Evolutionary conservation across 2,797 vertebrate species (phyloP).

Genomic region (Simalia tracyae): DNA sequence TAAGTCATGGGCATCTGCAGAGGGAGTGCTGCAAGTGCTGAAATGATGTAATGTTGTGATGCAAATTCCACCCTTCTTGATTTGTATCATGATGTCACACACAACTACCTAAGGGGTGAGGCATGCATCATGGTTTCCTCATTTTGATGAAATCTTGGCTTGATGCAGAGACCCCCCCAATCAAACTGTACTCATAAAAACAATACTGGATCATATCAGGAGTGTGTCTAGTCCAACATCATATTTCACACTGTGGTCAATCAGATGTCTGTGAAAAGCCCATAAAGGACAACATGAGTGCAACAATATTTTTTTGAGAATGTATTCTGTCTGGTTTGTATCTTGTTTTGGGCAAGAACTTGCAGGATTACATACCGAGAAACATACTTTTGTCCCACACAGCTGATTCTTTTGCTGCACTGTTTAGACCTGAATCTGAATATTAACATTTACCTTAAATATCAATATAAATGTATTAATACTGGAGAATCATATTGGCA

Average conservation of each 20-base stretch:
- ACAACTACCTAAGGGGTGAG: no score
- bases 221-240: background rate
- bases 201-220: background rate
- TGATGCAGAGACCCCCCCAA: no score
- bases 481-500: background rate
- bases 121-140: no score
- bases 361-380: background rate
- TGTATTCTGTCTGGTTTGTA: background rate
- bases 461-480: background rate
- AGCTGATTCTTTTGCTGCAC: background rate
- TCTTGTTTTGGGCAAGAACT: background rate
- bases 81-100: no score
- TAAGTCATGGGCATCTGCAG: no score
- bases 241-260: background rate
- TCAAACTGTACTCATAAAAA: background rate
- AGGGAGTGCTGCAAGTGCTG: no score
- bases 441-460: background rate
- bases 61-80: no score
- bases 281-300: background rate
- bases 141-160: no score
- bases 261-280: background rate
- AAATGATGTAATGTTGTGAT: no score
- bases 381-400: background rate
- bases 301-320: background rate
- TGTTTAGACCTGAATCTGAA: background rate